A percentile compares a stretch with the other conserved stretches of the same genome.
Evolutionary conservation across 2,113 vertebrate genomes (phyloP).

Genomic region (Sisor rabdophorus): DNA sequence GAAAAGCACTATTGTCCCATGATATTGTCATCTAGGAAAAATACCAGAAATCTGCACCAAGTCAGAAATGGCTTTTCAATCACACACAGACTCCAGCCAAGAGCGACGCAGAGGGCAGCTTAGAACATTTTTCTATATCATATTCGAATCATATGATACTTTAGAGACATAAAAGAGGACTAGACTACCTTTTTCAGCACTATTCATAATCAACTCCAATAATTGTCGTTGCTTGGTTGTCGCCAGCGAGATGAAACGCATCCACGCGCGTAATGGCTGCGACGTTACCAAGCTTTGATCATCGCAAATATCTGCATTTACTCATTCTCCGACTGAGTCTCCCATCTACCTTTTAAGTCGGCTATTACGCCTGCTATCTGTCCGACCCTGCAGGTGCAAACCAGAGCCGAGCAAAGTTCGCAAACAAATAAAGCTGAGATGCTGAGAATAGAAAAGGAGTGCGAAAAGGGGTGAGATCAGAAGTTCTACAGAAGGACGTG

Average conservation of each 20-base stretch:
- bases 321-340: constrained; percentile 10
- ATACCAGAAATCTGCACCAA: constrained; percentile 18
- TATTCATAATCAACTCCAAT: constrained; percentile 26
- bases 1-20: constrained; percentile 42
- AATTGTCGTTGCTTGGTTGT: constrained; percentile 30
- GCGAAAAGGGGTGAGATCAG: not conserved
- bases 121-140: constrained; percentile 11
- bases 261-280: constrained; percentile 26
- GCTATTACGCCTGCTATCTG: constrained; percentile 27
- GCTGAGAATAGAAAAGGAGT: not conserved
- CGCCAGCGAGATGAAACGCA: constrained; percentile 38
- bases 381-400: constrained; percentile 18
- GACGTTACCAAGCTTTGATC: constrained; percentile 38
- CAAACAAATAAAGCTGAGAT: not conserved
- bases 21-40: constrained; percentile 19
- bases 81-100: constrained; percentile 17
- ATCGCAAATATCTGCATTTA: constrained; percentile 44
- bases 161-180: constrained; percentile 19
- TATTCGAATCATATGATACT: not conserved
- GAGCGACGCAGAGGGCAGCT: constrained; percentile 10
- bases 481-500: constrained; percentile 11
- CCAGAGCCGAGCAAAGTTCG: constrained; percentile 10
- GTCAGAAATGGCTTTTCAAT: constrained; percentile 20
- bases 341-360: constrained; percentile 32
- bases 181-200: not conserved